phyloP scores from a whole-genome alignment of 2,888 invertebrate species.

The Drosophila atripex region DNA sequence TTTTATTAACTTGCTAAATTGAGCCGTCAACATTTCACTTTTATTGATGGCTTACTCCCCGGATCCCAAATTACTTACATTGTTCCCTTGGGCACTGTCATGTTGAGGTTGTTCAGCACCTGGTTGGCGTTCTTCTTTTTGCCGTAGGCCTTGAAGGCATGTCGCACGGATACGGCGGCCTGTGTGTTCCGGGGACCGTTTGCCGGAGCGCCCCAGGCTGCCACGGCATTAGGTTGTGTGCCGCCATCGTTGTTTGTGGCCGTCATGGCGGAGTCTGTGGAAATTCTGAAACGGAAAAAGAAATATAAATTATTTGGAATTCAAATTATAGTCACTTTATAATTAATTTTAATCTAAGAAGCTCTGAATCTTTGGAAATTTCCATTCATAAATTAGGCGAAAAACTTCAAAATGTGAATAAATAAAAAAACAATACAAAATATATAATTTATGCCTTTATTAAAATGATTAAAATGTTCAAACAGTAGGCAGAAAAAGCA shows the following conservation, averaged over 20 bases:
- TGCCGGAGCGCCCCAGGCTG: slow-evolving; percentile 85
- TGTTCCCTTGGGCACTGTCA: slow-evolving; percentile 97
- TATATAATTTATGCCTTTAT: too few relatives aligned
- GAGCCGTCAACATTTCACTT: slow-evolving; percentile 63
- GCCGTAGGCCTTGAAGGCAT: slow-evolving; percentile 95
- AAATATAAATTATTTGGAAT: slow-evolving; percentile 10
- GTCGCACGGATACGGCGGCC: slow-evolving; percentile 93
- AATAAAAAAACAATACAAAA: neutral
- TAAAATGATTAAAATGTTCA: too few relatives aligned
- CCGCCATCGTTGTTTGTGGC: slow-evolving; percentile 83
- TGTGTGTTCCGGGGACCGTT: slow-evolving; percentile 83
- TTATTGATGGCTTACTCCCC: slow-evolving; percentile 22
- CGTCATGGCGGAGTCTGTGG: slow-evolving; percentile 81
- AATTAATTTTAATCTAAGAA: too few relatives aligned
- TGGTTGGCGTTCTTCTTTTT: slow-evolving; percentile 93
- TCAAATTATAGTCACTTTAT: neutral
- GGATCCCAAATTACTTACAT: slow-evolving; percentile 89
- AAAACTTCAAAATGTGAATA: neutral
- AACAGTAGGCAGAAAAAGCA: neutral
- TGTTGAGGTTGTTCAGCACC: slow-evolving; percentile 94
- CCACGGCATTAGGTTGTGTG: slow-evolving; percentile 67
- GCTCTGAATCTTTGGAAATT: too few relatives aligned
- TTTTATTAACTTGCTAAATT: slow-evolving; percentile 52
- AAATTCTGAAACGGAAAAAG: slow-evolving; percentile 75
- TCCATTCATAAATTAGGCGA: too few relatives aligned